phyloP scores from a whole-genome alignment of 2,888 invertebrate genomes.

The Trichopoda pennipes region DNA sequence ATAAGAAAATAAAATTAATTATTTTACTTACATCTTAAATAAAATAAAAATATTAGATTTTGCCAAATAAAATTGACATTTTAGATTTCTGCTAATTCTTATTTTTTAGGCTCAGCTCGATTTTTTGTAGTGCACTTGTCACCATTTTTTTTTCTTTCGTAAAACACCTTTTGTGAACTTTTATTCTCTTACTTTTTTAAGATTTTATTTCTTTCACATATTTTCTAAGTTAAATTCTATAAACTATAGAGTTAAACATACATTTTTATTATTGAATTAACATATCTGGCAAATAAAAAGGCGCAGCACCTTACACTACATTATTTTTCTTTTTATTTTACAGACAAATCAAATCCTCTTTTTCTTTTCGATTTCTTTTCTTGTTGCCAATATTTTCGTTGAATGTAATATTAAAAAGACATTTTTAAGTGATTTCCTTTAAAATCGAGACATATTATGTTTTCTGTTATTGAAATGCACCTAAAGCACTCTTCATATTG shows the following conservation, averaged over 20 bases:
- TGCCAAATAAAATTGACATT: slow-evolving; percentile 32
- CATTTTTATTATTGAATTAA: slow-evolving; percentile 24
- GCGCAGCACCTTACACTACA: slow-evolving; percentile 45
- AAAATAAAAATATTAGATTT: slow-evolving; percentile 3
- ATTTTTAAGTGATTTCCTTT: not conserved
- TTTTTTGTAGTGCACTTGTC: slow-evolving; percentile 62
- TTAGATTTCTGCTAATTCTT: slow-evolving; percentile 4
- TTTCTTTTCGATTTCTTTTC: slow-evolving; percentile 28
- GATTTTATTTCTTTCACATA: slow-evolving; percentile 21
- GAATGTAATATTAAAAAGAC: slow-evolving; percentile 18
- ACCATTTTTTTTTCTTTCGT: slow-evolving; percentile 43
- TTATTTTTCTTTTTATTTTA: slow-evolving; percentile 30
- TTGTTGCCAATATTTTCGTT: slow-evolving; percentile 43
- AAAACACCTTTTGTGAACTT: slow-evolving; percentile 48
- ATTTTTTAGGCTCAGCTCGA: slow-evolving; percentile 14
- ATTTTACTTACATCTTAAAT: slow-evolving; percentile 39
- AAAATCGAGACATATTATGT: not conserved
- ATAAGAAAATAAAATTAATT: slow-evolving; percentile 8
- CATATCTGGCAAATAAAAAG: slow-evolving; percentile 30
- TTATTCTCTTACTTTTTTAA: slow-evolving; percentile 33
- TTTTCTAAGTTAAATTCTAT: slow-evolving; percentile 34
- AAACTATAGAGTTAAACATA: slow-evolving; percentile 17
- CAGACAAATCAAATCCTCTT: slow-evolving; percentile 50
- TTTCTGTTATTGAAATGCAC: slow-evolving; percentile 23
- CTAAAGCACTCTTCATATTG: slow-evolving; percentile 33